Conservation (phyloP, 2,113 vertebrate genomes). For the Larimichthys polyactis region DNA sequence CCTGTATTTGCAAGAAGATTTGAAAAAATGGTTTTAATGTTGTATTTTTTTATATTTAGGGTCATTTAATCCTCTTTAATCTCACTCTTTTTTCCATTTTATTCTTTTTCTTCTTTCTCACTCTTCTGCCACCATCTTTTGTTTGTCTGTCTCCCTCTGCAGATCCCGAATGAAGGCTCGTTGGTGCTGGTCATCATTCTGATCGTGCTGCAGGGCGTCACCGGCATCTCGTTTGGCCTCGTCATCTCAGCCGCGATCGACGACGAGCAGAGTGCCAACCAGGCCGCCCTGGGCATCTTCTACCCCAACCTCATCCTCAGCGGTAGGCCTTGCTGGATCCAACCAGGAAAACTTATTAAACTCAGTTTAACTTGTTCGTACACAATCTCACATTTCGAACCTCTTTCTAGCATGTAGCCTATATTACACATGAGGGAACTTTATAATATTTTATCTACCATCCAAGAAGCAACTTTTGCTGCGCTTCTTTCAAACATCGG, state of each 20-base stretch:
- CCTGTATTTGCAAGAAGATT: background rate
- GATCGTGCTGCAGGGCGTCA: constrained; percentile 85
- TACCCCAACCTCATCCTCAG: constrained; percentile 86
- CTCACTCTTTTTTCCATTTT: background rate
- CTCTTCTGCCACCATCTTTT: accelerated
- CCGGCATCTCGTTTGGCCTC: constrained; percentile 84
- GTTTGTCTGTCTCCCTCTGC: constrained; percentile 7
- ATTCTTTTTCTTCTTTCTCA: background rate
- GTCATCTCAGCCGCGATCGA: constrained; percentile 86
- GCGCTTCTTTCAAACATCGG: too few relatives aligned
- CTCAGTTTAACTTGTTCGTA: too few relatives aligned
- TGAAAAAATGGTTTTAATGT: background rate
- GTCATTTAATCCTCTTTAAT: background rate
- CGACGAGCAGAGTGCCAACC: constrained; percentile 87
- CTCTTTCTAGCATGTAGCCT: too few relatives aligned
- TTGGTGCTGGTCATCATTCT: constrained; percentile 79
- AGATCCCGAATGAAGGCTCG: constrained; percentile 85
- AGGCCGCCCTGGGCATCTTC: constrained; percentile 86
- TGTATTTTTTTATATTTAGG: background rate
- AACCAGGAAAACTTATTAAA: background rate
- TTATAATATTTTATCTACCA: too few relatives aligned
- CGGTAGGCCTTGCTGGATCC: constrained; percentile 62
- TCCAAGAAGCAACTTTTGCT: too few relatives aligned
- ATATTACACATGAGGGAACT: too few relatives aligned
- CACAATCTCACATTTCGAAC: too few relatives aligned